These are phyloP conservation scores for Noctua janthe DNA, from an alignment of 2,888 invertebrate species.

Conservation along the genomic window DNA sequence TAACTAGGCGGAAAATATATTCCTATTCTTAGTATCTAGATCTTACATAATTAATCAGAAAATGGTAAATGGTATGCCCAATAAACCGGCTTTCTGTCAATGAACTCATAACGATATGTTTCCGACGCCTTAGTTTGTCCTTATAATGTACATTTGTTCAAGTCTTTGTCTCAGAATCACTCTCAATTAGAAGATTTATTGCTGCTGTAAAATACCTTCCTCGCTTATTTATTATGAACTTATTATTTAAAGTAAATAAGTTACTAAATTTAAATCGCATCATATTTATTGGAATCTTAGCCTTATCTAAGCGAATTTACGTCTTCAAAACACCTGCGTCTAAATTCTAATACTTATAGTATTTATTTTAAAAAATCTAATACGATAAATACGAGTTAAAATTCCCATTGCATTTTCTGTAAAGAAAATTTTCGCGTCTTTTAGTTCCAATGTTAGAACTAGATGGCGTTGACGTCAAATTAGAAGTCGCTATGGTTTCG, in stretches of 20 bases:
- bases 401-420: neutral
- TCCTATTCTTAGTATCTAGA: constrained; percentile 10
- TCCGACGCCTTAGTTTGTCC: constrained; percentile 44
- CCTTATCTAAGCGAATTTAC: neutral
- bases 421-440: neutral
- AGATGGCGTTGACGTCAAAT: constrained; percentile 55
- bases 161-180: constrained; percentile 46
- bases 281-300: neutral
- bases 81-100: constrained; percentile 48
- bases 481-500: constrained; percentile 60
- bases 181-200: constrained; percentile 50
- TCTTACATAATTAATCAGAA: constrained; percentile 10
- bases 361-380: neutral
- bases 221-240: neutral
- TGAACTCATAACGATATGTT: constrained; percentile 55
- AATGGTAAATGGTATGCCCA: constrained; percentile 18
- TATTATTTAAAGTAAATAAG: constrained; percentile 5
- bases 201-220: neutral
- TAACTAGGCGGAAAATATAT: neutral
- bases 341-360: neutral
- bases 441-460: constrained; percentile 30
- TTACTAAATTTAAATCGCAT: neutral
- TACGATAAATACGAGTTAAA: neutral
- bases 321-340: neutral
- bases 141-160: constrained; percentile 19